Evolutionary conservation across 1,140 invertebrate genomes (phyloP).

Genomic region (Trachymyrmex cornetzi): DNA sequence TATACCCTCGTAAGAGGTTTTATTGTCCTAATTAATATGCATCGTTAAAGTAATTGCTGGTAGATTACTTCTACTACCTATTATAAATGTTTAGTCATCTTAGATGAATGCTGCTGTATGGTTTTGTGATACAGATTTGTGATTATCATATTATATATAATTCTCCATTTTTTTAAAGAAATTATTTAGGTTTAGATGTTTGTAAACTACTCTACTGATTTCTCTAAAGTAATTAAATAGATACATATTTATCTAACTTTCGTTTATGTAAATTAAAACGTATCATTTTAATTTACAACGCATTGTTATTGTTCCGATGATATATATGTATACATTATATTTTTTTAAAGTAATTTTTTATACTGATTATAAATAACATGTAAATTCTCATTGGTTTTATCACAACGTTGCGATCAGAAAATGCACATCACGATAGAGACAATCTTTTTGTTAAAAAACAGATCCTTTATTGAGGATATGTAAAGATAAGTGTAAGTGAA

Average conservation of each 20-base stretch:
- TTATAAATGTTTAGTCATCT: slow-evolving; percentile 61
- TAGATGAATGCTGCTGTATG: neutral
- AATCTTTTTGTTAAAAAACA: neutral
- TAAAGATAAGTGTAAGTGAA: neutral
- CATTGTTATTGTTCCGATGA: neutral
- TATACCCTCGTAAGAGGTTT: slow-evolving; percentile 83
- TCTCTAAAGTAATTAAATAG: slow-evolving; percentile 11
- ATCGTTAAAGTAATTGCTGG: slow-evolving; percentile 83
- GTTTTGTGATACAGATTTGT: slow-evolving; percentile 6
- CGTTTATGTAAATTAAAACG: neutral
- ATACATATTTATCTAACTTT: neutral
- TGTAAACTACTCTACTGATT: neutral
- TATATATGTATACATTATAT: neutral
- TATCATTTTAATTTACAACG: neutral
- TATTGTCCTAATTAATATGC: slow-evolving; percentile 86
- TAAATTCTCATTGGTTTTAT: neutral
- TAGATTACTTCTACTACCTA: slow-evolving; percentile 58
- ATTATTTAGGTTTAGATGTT: neutral
- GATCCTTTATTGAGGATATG: neutral
- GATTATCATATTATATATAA: neutral
- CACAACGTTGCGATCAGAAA: neutral
- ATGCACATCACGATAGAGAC: neutral
- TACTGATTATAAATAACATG: neutral
- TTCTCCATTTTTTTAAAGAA: neutral
- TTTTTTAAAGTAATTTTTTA: neutral